phyloP scores from a whole-genome alignment of 2,113 vertebrate genomes.

The human (Homo sapiens) region DNA sequence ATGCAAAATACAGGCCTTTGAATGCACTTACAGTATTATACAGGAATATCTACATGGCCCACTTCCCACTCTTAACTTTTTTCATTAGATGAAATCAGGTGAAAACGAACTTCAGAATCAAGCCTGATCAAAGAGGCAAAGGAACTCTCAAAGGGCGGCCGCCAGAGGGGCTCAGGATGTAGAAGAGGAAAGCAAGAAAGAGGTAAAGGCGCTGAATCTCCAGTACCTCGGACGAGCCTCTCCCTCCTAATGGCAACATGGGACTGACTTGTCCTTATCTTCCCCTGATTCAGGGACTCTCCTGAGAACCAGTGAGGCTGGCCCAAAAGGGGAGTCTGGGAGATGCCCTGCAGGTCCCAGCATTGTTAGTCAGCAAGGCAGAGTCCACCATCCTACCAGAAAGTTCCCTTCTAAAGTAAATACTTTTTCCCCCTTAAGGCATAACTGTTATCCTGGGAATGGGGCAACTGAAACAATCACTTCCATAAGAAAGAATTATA shows the following conservation, averaged over 20 bases:
- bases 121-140: background rate
- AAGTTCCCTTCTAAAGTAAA: background rate
- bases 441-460: background rate
- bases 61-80: background rate
- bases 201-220: fast-evolving
- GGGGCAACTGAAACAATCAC: background rate
- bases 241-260: fast-evolving
- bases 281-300: fast-evolving
- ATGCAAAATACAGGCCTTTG: background rate
- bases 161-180: background rate
- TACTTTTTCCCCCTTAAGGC: background rate
- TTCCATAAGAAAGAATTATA: background rate
- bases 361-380: background rate
- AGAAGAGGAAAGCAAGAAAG: background rate
- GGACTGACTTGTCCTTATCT: background rate
- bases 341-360: background rate
- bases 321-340: background rate
- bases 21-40: background rate
- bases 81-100: background rate
- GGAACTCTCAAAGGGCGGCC: background rate
- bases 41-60: background rate
- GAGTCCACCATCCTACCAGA: background rate
- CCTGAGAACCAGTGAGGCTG: background rate
- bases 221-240: too few species aligned
- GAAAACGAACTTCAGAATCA: background rate